Evolutionary conservation across 1,140 invertebrate species (phyloP).

Genomic region (Atta cephalotes): DNA sequence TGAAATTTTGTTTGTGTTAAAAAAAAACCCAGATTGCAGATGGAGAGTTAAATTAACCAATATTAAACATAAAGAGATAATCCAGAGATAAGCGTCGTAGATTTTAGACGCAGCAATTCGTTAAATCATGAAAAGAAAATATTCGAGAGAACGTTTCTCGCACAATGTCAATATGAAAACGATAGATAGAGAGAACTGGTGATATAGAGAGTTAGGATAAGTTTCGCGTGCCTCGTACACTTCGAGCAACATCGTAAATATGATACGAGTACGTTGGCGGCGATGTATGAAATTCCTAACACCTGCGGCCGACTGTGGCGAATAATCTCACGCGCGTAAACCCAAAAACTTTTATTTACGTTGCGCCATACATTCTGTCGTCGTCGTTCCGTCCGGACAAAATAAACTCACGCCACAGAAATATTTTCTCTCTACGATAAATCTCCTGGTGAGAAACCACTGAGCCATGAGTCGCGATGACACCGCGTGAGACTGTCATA

Average conservation of each 20-base stretch:
- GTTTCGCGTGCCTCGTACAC: constrained; percentile 24
- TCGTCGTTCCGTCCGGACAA: background rate
- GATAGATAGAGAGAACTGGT: constrained; percentile 38
- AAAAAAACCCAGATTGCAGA: too few relatives aligned
- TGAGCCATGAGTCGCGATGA: background rate
- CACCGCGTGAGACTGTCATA: background rate
- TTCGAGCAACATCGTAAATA: constrained; percentile 62
- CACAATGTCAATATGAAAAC: constrained; percentile 33
- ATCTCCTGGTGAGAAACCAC: constrained; percentile 6
- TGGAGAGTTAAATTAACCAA: background rate
- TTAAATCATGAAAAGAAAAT: constrained; percentile 3
- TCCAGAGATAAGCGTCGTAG: background rate
- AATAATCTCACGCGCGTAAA: constrained; percentile 42
- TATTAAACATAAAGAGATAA: background rate
- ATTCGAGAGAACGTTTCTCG: constrained; percentile 8
- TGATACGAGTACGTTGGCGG: constrained; percentile 53
- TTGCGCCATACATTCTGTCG: constrained; percentile 11
- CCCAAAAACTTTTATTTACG: constrained; percentile 47
- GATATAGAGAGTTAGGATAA: background rate
- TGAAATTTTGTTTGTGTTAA: too few relatives aligned
- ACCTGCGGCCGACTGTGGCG: constrained; percentile 47
- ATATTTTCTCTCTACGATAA: constrained; percentile 25
- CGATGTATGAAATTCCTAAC: constrained; percentile 59
- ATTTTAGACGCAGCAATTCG: background rate
- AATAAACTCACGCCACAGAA: background rate